Percentiles rank a stretch among this genome's conserved stretches.
Evolutionary conservation across 1,140 invertebrate genomes (phyloP).

Genomic region (Caenorhabditis remanei): DNA sequence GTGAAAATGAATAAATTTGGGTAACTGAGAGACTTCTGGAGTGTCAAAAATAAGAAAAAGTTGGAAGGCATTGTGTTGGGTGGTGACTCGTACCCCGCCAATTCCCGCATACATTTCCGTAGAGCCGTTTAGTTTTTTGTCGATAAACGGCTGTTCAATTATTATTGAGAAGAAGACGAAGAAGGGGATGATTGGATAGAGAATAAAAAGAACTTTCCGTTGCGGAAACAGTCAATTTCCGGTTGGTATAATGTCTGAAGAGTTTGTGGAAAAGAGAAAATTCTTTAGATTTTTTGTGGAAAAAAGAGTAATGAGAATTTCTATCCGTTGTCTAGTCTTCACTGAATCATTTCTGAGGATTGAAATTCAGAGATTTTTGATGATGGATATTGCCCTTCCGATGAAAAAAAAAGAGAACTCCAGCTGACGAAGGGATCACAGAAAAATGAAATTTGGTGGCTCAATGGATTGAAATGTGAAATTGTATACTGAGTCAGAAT

Average conservation of each 20-base stretch:
- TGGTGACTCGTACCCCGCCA: neutral
- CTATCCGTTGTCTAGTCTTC: neutral
- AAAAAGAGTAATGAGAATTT: neutral
- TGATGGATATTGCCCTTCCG: constrained; percentile 2
- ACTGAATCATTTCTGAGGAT: constrained; percentile 1
- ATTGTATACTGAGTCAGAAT: neutral
- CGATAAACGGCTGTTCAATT: neutral
- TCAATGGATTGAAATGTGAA: neutral
- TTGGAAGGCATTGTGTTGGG: neutral
- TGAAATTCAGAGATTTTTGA: neutral
- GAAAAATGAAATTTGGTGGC: neutral
- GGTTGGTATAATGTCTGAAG: neutral
- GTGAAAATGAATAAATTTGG: neutral
- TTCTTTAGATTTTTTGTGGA: neutral
- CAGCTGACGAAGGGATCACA: neutral
- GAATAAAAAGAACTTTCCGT: constrained; percentile 17
- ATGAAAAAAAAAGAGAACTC: neutral
- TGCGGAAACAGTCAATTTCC: constrained; percentile 9
- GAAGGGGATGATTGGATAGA: neutral
- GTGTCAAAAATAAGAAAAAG: neutral
- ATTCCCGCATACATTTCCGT: constrained; percentile 34
- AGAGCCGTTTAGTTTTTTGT: neutral
- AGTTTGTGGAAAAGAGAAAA: neutral
- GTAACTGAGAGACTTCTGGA: neutral
- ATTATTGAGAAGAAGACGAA: neutral